These are phyloP conservation scores for Semicossyphus pulcher DNA, from an alignment of 2,113 vertebrate species.

Conservation along the genomic window DNA sequence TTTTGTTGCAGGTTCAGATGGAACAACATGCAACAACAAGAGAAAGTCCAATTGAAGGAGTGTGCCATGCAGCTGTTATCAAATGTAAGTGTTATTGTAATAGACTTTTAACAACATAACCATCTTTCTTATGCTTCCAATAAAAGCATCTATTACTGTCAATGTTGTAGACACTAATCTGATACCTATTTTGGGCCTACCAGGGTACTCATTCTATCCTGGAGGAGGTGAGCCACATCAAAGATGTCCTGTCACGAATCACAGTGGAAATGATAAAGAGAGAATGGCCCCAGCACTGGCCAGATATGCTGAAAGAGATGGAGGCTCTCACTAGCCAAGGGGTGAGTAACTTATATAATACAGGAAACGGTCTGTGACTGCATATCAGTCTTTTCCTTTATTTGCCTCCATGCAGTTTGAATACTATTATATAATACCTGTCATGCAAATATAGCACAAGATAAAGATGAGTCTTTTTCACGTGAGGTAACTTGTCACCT, in stretches of 20 bases:
- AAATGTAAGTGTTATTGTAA: slow-evolving; percentile 49
- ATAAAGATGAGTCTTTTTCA: slow-evolving; percentile 3
- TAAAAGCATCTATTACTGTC: slow-evolving; percentile 51
- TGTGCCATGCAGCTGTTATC: slow-evolving; percentile 90
- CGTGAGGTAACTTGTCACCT: background rate
- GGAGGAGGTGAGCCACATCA: slow-evolving; percentile 96
- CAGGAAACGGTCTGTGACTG: background rate
- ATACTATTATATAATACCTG: slow-evolving; percentile 17
- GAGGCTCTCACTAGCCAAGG: slow-evolving; percentile 91
- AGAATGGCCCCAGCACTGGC: slow-evolving; percentile 99
- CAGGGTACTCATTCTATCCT: slow-evolving; percentile 93
- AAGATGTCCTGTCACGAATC: slow-evolving; percentile 94
- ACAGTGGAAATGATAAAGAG: slow-evolving; percentile 98
- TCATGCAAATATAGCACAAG: slow-evolving; percentile 32
- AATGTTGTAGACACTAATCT: background rate
- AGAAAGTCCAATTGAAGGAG: slow-evolving; percentile 94
- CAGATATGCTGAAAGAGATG: slow-evolving; percentile 96
- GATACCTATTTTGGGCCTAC: slow-evolving; percentile 1
- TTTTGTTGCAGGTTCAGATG: slow-evolving; percentile 88
- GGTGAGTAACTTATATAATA: slow-evolving; percentile 78
- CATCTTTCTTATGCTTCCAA: background rate
- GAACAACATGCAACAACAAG: slow-evolving; percentile 93
- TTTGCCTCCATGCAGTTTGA: slow-evolving; percentile 12
- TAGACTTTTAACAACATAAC: background rate
- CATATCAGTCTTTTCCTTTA: background rate